Percentiles rank a stretch among this genome's conserved stretches.
These are phyloP conservation scores for Sebastolobus altivelis DNA, from an alignment of 2,797 vertebrate genomes.

Conservation along the genomic window DNA sequence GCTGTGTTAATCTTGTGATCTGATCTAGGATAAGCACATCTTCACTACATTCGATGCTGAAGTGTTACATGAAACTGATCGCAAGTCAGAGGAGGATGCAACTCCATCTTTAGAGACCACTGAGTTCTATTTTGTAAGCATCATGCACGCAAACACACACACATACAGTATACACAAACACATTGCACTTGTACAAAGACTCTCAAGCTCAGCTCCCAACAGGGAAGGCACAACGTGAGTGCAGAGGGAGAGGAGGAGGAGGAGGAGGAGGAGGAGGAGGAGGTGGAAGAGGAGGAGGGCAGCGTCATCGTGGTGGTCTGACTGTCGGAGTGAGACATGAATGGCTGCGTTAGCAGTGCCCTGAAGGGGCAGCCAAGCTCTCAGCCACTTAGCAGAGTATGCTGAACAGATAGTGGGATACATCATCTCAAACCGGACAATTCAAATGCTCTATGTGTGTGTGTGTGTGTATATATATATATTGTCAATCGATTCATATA, in stretches of 20 bases:
- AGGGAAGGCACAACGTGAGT: constrained; percentile 55
- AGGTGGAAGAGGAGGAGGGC: constrained; percentile 51
- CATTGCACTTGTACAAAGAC: constrained; percentile 38
- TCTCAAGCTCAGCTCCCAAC: constrained; percentile 39
- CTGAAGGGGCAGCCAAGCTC: constrained; percentile 76
- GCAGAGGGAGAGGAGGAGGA: constrained; percentile 40
- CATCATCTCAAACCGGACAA: constrained; percentile 54
- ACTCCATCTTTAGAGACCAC: constrained; percentile 18
- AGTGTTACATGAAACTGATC: constrained; percentile 16
- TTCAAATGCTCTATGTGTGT: neutral
- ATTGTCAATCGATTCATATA: too few species aligned
- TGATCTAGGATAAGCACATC: constrained; percentile 44
- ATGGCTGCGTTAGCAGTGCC: constrained; percentile 75
- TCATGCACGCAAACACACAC: neutral
- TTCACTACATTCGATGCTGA: constrained; percentile 19
- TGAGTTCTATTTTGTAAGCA: constrained; percentile 14
- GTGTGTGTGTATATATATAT: neutral
- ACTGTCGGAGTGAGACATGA: constrained; percentile 75
- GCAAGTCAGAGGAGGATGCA: constrained; percentile 11
- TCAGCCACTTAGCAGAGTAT: constrained; percentile 70
- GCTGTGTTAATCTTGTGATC: constrained; percentile 27
- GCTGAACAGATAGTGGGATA: constrained; percentile 60
- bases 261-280: constrained; percentile 48
- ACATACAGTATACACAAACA: constrained; percentile 25
- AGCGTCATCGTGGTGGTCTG: constrained; percentile 81